These are phyloP conservation scores for Macaca fascicularis DNA, from an alignment of 2,113 vertebrate species.

Conservation along the genomic window DNA sequence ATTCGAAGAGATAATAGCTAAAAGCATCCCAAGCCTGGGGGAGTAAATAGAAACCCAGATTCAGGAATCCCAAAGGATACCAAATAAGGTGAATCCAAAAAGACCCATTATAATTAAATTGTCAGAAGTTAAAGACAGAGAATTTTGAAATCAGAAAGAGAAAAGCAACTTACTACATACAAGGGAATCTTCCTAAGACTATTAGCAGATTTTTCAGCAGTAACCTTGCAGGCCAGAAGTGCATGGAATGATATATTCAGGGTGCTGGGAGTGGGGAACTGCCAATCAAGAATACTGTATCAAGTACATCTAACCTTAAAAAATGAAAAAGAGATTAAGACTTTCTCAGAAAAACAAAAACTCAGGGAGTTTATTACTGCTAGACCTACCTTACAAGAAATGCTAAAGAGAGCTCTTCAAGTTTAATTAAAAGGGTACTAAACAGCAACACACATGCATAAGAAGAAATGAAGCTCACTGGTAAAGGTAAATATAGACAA, in stretches of 20 bases:
- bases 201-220: neutral
- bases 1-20: neutral
- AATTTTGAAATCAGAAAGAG: neutral
- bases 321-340: neutral
- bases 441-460: neutral
- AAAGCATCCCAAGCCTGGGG: neutral
- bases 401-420: neutral
- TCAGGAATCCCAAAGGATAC: neutral
- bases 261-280: neutral
- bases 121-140: neutral
- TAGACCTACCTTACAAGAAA: neutral
- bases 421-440: neutral
- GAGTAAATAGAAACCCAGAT: neutral
- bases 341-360: neutral
- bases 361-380: neutral
- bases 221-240: neutral
- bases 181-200: neutral
- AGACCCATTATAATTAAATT: neutral
- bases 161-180: neutral
- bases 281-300: neutral
- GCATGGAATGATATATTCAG: neutral
- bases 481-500: neutral
- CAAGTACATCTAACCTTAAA: neutral
- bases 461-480: neutral
- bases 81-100: neutral